Percentiles rank a stretch among this genome's conserved stretches.
These are phyloP conservation scores for Bufo gargarizans DNA, from an alignment of 2,113 vertebrate genomes.

Conservation along the genomic window DNA sequence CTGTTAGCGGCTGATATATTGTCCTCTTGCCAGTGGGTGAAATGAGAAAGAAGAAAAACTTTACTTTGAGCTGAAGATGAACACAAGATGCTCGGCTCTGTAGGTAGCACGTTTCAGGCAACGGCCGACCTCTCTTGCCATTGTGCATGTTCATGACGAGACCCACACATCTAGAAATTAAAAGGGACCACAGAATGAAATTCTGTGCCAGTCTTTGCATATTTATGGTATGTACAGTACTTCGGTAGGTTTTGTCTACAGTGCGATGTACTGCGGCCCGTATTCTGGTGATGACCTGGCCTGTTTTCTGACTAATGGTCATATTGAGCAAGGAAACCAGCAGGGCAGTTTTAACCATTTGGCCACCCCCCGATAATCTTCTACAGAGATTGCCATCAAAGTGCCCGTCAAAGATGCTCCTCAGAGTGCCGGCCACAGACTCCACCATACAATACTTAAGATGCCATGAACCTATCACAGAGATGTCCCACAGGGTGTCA, in stretches of 20 bases:
- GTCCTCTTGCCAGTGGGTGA: background rate
- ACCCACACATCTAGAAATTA: background rate
- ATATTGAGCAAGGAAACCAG: background rate
- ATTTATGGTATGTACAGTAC: background rate
- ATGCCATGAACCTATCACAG: background rate
- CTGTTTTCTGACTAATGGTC: background rate
- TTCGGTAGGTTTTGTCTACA: too few relatives aligned
- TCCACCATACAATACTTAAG: too few relatives aligned
- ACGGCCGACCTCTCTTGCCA: background rate
- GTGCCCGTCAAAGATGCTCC: background rate
- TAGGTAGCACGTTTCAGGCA: background rate
- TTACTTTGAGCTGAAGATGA: background rate
- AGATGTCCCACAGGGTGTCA: background rate
- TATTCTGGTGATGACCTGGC: too few relatives aligned
- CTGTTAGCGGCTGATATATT: conserved; percentile 1
- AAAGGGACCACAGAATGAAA: background rate
- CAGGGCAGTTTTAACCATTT: too few relatives aligned
- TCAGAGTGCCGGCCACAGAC: too few relatives aligned
- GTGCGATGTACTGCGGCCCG: too few relatives aligned
- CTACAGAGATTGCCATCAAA: too few relatives aligned
- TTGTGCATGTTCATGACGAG: background rate
- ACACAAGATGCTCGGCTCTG: background rate
- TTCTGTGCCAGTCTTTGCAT: background rate
- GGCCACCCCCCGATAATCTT: too few relatives aligned
- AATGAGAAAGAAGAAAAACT: conserved; percentile 21